Evolutionary conservation across 2,113 vertebrate species (phyloP).

Genomic region (Nesospiza acunhae): DNA sequence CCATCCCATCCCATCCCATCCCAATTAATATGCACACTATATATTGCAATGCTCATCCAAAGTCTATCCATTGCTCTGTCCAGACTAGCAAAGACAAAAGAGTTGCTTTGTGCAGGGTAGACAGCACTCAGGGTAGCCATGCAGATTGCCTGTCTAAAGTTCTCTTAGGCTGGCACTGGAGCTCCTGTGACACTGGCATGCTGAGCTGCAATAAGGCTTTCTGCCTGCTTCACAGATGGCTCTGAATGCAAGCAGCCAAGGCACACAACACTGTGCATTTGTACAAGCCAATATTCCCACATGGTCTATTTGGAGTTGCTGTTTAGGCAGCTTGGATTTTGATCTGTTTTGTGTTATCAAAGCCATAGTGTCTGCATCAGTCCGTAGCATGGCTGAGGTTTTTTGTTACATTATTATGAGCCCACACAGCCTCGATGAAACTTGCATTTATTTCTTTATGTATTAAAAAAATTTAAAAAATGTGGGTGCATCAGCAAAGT

Average conservation of each 20-base stretch:
- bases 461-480: neutral
- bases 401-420: neutral
- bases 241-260: constrained; percentile 1
- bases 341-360: constrained; percentile 19
- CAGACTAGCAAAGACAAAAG: neutral
- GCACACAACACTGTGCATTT: neutral
- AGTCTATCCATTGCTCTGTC: neutral
- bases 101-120: neutral
- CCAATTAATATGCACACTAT: too few species aligned
- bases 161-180: neutral
- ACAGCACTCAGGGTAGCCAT: neutral
- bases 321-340: constrained; percentile 18
- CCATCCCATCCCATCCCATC: neutral
- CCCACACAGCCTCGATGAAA: neutral
- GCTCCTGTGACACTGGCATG: neutral
- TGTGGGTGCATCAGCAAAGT: neutral
- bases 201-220: neutral
- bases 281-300: constrained; percentile 16
- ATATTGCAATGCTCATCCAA: neutral
- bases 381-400: neutral
- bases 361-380: neutral
- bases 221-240: constrained; percentile 51
- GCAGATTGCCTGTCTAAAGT: neutral
- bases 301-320: neutral
- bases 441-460: neutral